phyloP scores from a whole-genome alignment of 2,797 vertebrate species.

The Lycodopsis pacificus region DNA sequence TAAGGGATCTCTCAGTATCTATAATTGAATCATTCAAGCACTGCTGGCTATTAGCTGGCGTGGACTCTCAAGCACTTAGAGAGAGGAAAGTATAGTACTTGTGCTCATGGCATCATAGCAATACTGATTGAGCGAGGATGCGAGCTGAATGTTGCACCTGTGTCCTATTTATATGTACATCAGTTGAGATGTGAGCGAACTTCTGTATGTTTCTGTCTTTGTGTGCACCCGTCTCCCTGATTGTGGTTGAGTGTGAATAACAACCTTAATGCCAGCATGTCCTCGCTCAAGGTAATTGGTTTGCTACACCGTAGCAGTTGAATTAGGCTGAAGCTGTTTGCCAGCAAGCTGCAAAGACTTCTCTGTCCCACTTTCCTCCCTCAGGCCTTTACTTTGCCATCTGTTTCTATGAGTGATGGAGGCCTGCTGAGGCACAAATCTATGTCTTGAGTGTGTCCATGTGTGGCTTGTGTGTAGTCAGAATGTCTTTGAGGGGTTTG shows the following conservation, averaged over 20 bases:
- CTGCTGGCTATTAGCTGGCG: slow-evolving; percentile 66
- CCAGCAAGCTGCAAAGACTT: slow-evolving; percentile 46
- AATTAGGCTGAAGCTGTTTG: slow-evolving; percentile 58
- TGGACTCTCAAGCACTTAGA: slow-evolving; percentile 51
- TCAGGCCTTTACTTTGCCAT: slow-evolving; percentile 56
- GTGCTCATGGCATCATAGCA: slow-evolving; percentile 51
- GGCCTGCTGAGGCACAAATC: slow-evolving; percentile 58
- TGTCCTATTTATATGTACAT: slow-evolving; percentile 15
- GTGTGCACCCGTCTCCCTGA: background rate
- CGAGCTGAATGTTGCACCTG: slow-evolving; percentile 30
- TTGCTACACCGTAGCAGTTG: slow-evolving; percentile 39
- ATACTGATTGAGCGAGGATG: slow-evolving; percentile 52
- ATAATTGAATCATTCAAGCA: slow-evolving; percentile 81
- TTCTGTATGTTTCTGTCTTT: slow-evolving; percentile 8
- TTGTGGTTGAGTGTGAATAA: slow-evolving; percentile 26
- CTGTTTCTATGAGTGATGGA: slow-evolving; percentile 65
- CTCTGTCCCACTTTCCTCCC: slow-evolving; percentile 56
- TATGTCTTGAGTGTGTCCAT: slow-evolving; percentile 39
- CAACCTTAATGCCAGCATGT: slow-evolving; percentile 15
- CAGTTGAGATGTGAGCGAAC: background rate
- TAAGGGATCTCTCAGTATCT: slow-evolving; percentile 74
- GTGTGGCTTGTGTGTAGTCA: slow-evolving; percentile 49
- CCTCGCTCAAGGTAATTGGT: slow-evolving; percentile 52
- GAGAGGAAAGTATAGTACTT: slow-evolving; percentile 45
- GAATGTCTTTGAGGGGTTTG: slow-evolving; percentile 44